phyloP scores from a whole-genome alignment of 35 echinoderm and acorn worm species.

The Diadema setosum region DNA sequence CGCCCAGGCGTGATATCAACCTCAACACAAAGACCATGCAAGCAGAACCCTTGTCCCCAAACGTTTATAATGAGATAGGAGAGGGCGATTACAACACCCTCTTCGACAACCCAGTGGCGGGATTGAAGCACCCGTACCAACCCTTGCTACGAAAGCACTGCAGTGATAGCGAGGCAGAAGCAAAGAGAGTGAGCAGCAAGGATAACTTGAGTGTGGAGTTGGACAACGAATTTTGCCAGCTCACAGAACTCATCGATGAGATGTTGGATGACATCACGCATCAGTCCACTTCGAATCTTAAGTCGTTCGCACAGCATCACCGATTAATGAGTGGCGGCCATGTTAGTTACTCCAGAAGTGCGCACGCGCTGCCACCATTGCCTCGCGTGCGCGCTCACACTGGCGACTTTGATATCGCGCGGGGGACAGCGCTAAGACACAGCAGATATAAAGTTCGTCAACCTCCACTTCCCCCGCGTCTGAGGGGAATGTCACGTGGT shows the following conservation, averaged over 20 bases:
- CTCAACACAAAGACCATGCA: not conserved
- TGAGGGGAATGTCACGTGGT: no score
- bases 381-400: no score
- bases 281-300: no score
- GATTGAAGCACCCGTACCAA: not conserved
- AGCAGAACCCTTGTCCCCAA: not conserved
- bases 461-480: no score
- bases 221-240: not conserved
- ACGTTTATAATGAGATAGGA: not conserved
- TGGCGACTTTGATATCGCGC: no score
- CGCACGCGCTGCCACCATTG: no score
- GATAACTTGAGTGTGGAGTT: not conserved
- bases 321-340: no score
- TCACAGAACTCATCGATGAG: not conserved
- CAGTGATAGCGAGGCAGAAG: not conserved
- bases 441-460: no score
- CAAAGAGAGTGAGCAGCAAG: not conserved
- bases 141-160: not conserved
- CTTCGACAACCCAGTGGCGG: not conserved
- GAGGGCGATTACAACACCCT: not conserved
- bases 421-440: no score
- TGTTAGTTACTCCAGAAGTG: no score
- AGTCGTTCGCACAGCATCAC: no score
- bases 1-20: not conserved
- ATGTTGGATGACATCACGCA: not conserved